A percentile compares a stretch with the other conserved stretches of the same genome.
These are phyloP conservation scores for Circaetus gallicus DNA, from an alignment of 2,113 vertebrate species.

Conservation along the genomic window DNA sequence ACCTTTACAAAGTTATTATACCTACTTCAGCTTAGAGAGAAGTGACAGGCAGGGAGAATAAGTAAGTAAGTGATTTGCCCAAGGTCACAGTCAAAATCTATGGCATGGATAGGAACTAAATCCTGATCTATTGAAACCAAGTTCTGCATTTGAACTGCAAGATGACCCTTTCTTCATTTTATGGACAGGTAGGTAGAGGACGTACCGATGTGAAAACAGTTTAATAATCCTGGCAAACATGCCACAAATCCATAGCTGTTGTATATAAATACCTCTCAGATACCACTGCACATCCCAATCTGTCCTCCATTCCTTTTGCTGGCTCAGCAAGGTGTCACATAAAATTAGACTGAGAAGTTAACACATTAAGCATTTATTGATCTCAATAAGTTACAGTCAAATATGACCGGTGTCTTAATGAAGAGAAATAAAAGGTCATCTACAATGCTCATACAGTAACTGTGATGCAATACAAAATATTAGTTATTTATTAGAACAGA, in stretches of 20 bases:
- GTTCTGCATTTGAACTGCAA: background rate
- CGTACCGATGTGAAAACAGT: background rate
- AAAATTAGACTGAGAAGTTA: slow-evolving; percentile 25
- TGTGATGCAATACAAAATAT: background rate
- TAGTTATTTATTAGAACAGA: background rate
- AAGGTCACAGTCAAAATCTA: background rate
- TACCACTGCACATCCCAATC: background rate
- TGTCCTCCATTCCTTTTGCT: slow-evolving; percentile 4
- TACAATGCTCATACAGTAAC: background rate
- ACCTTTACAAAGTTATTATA: background rate
- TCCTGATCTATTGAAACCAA: background rate
- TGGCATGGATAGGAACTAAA: background rate
- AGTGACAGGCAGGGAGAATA: background rate
- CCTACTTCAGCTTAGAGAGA: background rate
- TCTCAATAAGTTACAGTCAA: slow-evolving; percentile 17
- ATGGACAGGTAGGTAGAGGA: background rate
- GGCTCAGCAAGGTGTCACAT: slow-evolving; percentile 16
- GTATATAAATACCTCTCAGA: slow-evolving; percentile 7
- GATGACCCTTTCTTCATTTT: background rate
- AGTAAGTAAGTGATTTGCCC: background rate
- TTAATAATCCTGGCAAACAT: background rate
- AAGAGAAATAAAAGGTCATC: background rate
- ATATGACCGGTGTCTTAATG: background rate
- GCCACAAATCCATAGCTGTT: background rate
- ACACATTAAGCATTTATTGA: slow-evolving; percentile 47